Base-by-base conservation (phyloP, 2,113 vertebrate species). In the Paracanthobrama guichenoti region DNA sequence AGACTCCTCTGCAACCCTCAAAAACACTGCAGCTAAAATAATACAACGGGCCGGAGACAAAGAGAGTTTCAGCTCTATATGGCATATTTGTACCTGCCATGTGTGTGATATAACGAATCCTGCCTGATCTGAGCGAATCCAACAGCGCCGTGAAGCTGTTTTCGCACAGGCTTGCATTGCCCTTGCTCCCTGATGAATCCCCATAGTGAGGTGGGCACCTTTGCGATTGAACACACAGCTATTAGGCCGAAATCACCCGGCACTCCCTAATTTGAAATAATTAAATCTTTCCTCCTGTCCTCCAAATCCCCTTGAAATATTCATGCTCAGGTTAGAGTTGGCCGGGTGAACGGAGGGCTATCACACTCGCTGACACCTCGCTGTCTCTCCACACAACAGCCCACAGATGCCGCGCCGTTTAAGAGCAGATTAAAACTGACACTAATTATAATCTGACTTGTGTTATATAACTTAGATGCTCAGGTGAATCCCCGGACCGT, bases 381-480 rank as follows among this genome's bases (percentile, higher is more conserved):
- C 82, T 62, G 66, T 72, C 79, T 72, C 74, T 80, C 74, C 64
- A 55, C 83, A 62, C 79, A 79, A 83, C 88, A 71, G 79, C 83
- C 46, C 76, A 64, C 90, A 89, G 87, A 90, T 82, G 87, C 88
- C 46, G 60, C 66, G 48, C 4, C 74, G 55, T 79, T 84, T 69
- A 81, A 84, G 42, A 86, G 84, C 87, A 88, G 87, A 89, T 91
- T 90, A 89, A 87, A 90, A 83, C 85, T 88, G 88, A 90, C 89
- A 90, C 88, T 89, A 88, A 90, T 88, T 88, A 87, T 90, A 88
- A 90, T 89, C 84, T 85, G 89, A 88, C 87, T 79, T 87, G 86
- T 90, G 88, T 91, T 91, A 89, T 91, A 90, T 91, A 91, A 90
- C 88, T 89, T 90, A 87, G 86, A 86, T 88, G 88, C 88, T 89